Conservation (phyloP, 2,888 invertebrate genomes). For the Cacoxenus indagator region DNA sequence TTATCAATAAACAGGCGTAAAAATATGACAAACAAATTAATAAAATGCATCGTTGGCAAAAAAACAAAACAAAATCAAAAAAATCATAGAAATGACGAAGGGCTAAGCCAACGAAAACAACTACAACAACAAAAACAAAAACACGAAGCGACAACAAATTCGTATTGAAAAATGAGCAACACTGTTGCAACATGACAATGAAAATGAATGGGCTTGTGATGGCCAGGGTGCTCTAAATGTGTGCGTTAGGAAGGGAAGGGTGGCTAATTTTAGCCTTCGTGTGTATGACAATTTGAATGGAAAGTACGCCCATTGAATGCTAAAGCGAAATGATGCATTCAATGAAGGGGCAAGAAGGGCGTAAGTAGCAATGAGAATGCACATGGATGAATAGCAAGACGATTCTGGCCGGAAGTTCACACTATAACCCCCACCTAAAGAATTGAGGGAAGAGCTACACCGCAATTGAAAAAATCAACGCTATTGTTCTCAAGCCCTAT, state of each 20-base stretch:
- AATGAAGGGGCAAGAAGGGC: neutral
- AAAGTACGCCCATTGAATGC: neutral
- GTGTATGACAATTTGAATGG: conserved; percentile 6
- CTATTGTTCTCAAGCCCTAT: too few relatives aligned
- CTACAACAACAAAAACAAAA: conserved; percentile 4
- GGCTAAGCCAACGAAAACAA: neutral
- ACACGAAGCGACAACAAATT: conserved; percentile 3
- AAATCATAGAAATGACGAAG: too few relatives aligned
- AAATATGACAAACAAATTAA: conserved; percentile 65
- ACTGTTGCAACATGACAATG: conserved; percentile 14
- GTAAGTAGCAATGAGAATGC: neutral
- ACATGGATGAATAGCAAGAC: too few relatives aligned
- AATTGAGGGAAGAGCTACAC: too few relatives aligned
- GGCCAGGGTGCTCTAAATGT: too few relatives aligned
- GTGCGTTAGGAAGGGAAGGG: neutral
- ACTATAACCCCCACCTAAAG: too few relatives aligned
- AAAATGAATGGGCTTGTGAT: neutral
- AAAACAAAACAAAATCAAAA: conserved; percentile 31
- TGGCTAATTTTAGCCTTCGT: neutral
- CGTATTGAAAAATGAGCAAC: conserved; percentile 1
- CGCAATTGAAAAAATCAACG: too few relatives aligned
- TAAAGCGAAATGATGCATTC: neutral
- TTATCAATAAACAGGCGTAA: conserved; percentile 63
- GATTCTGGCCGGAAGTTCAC: too few relatives aligned
- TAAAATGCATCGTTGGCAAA: conserved; percentile 48